phyloP scores from a whole-genome alignment of 2,113 vertebrate species.

The Butorides virescens region DNA sequence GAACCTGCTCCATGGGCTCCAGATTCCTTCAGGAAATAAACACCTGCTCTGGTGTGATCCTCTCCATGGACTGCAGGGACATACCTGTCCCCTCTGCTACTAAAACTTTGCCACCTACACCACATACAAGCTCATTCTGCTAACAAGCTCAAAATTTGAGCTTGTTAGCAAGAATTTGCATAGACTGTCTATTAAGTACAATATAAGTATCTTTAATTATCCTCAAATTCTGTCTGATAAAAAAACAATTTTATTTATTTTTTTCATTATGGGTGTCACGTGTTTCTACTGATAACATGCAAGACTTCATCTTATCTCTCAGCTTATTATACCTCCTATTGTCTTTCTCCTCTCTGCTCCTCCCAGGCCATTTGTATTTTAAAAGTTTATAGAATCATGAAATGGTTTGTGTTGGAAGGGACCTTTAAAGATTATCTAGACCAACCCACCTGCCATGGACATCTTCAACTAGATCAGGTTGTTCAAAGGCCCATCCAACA shows the following conservation, averaged over 20 bases:
- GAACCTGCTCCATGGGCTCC: not conserved
- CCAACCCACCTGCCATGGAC: not conserved
- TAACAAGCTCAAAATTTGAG: not conserved
- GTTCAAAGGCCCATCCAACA: not conserved
- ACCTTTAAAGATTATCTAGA: not conserved
- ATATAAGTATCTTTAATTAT: not conserved
- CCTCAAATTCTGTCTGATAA: not conserved
- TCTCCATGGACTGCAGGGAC: not conserved
- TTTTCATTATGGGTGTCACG: not conserved
- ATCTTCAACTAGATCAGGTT: not conserved
- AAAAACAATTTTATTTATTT: not conserved
- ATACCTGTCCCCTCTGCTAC: not conserved
- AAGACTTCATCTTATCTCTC: not conserved
- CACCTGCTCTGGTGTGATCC: not conserved
- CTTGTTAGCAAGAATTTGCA: not conserved
- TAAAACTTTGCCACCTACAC: not conserved
- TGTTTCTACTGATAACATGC: not conserved
- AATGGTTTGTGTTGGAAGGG: not conserved
- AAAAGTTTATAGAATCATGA: not conserved
- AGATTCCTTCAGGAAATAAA: not conserved
- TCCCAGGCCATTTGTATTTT: not conserved
- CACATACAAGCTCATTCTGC: not conserved
- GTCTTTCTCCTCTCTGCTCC: not conserved
- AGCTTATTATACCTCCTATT: not conserved
- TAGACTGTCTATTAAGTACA: not conserved